Conservation (phyloP, 2,113 vertebrate species). For the Dasyurus viverrinus region DNA sequence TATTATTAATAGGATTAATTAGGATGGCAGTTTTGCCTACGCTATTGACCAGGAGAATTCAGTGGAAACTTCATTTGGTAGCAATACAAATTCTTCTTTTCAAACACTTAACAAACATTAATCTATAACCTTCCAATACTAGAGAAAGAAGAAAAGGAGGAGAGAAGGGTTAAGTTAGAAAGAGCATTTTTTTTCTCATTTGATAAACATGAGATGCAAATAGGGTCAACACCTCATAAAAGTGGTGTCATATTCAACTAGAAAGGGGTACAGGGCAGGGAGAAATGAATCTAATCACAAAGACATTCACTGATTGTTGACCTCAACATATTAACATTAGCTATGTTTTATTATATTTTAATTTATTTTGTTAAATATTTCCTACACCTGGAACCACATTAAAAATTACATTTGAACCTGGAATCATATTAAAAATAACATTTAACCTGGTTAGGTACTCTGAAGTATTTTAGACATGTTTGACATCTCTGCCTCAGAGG, state of each 20-base stretch:
- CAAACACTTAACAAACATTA: constrained; percentile 34
- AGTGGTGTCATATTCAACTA: background rate
- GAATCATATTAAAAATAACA: background rate
- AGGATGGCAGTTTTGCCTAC: background rate
- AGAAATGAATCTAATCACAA: background rate
- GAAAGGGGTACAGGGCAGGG: no score
- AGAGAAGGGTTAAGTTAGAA: no score
- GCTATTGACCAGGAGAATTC: constrained; percentile 40
- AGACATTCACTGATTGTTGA: background rate
- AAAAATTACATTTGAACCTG: background rate
- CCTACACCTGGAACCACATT: background rate
- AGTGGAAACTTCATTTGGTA: constrained; percentile 43
- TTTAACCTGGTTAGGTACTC: background rate
- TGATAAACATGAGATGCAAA: background rate
- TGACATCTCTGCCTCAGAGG: background rate
- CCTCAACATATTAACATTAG: background rate
- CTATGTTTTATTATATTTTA: background rate
- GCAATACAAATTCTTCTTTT: constrained; percentile 11
- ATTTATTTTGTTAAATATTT: background rate
- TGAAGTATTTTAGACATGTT: background rate
- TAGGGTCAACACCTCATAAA: background rate
- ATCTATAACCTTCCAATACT: background rate
- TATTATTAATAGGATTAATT: background rate
- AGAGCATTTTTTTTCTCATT: background rate
- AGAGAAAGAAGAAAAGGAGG: background rate